These are phyloP conservation scores for Zaprionus gabonicus DNA, from an alignment of 1,140 invertebrate species.

Conservation along the genomic window DNA sequence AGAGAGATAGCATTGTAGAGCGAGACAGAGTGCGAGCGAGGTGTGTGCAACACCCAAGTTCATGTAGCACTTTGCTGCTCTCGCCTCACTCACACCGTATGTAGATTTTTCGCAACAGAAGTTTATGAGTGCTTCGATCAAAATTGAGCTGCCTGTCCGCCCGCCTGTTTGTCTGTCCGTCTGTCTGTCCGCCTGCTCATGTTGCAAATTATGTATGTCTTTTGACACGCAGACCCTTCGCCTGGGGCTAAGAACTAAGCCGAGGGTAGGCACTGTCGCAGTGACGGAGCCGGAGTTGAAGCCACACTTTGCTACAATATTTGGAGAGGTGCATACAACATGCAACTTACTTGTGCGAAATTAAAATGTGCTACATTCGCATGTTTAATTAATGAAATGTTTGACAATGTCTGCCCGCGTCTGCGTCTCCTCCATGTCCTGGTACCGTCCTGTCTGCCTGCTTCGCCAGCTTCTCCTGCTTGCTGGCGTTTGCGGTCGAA, in stretches of 20 bases:
- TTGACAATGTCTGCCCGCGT: conserved; percentile 67
- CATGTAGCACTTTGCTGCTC: conserved; percentile 64
- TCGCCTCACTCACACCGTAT: conserved; percentile 31
- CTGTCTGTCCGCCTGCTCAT: conserved; percentile 48
- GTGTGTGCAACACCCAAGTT: conserved; percentile 66
- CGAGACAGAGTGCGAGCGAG: conserved; percentile 13
- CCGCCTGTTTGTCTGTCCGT: background rate
- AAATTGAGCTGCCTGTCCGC: conserved; percentile 39
- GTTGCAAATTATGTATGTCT: conserved; percentile 75
- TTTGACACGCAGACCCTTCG: conserved; percentile 69
- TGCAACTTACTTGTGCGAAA: conserved; percentile 65
- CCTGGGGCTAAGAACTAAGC: conserved; percentile 35
- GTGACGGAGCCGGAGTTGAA: background rate
- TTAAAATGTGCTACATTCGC: conserved; percentile 78
- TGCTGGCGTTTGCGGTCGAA: conserved; percentile 64
- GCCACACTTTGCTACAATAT: conserved; percentile 55
- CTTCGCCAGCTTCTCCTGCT: background rate
- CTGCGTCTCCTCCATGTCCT: background rate
- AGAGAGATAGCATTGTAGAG: conserved; percentile 11
- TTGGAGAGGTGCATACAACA: conserved; percentile 44
- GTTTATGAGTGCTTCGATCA: conserved; percentile 71
- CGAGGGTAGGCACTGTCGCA: conserved; percentile 56
- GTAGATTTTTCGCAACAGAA: conserved; percentile 66
- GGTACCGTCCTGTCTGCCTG: background rate
- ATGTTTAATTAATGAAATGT: conserved; percentile 83